Conservation (phyloP, 64 coral and sea anemone species). For the Acropora tenuis region DNA sequence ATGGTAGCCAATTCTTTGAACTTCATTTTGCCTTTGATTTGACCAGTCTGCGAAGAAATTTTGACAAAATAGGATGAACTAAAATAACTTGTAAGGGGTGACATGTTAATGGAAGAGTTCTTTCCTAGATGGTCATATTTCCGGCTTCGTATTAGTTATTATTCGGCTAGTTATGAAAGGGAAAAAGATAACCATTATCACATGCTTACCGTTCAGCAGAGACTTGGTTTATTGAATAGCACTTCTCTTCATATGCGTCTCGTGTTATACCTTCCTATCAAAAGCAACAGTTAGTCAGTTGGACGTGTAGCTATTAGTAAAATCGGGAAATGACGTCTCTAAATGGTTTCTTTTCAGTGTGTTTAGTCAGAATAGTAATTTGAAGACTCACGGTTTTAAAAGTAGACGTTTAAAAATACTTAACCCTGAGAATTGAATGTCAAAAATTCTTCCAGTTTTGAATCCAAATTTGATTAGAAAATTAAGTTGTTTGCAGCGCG, state of each 20-base stretch:
- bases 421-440: background rate
- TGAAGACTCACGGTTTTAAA: too few species aligned
- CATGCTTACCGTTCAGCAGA: constrained; percentile 1
- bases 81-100: background rate
- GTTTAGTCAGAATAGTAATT: background rate
- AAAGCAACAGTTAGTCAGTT: too few species aligned
- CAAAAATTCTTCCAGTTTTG: background rate
- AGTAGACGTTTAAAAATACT: too few species aligned
- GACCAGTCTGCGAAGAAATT: background rate
- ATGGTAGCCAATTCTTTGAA: background rate
- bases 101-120: background rate
- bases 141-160: background rate
- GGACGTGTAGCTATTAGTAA: too few species aligned
- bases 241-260: background rate
- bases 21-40: background rate
- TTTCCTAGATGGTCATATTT: background rate
- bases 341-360: background rate
- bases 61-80: background rate
- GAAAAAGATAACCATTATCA: background rate
- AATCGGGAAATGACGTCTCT: background rate
- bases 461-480: background rate
- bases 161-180: background rate
- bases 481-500: background rate
- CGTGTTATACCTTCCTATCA: background rate
- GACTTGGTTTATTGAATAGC: background rate